phyloP scores from a whole-genome alignment of 2,888 invertebrate species.

The Rutpela maculata region DNA sequence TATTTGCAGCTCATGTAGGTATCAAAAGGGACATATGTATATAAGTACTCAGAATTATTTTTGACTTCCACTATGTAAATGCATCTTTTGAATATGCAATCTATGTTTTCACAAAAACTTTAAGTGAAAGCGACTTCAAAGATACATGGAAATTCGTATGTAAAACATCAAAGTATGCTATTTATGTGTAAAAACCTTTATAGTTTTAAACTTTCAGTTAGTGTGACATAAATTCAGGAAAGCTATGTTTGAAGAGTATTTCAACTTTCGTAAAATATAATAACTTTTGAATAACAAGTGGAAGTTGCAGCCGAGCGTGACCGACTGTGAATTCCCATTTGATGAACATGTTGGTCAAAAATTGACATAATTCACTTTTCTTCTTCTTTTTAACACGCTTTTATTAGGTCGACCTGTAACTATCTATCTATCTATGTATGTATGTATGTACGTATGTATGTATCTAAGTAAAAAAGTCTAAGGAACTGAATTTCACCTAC shows the following conservation, averaged over 20 bases:
- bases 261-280: background rate
- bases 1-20: no score
- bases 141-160: slow-evolving; percentile 9
- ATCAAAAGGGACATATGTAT: slow-evolving; percentile 8
- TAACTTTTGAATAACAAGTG: background rate
- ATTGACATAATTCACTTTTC: no score
- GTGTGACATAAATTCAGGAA: background rate
- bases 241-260: background rate
- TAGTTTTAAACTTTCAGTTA: slow-evolving; percentile 18
- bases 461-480: no score
- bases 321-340: no score
- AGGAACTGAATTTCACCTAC: no score
- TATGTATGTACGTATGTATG: no score
- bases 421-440: no score
- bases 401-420: no score
- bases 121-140: slow-evolving; percentile 14
- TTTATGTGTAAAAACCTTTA: slow-evolving; percentile 18
- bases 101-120: slow-evolving; percentile 15
- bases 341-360: no score
- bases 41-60: background rate
- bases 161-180: slow-evolving; percentile 22
- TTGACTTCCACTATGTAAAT: slow-evolving; percentile 14
- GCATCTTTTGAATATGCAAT: slow-evolving; percentile 23
- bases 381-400: no score
- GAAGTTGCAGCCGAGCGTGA: no score